These are phyloP conservation scores for Entosphenus tridentatus DNA, from an alignment of 2,113 vertebrate species.

Conservation along the genomic window DNA sequence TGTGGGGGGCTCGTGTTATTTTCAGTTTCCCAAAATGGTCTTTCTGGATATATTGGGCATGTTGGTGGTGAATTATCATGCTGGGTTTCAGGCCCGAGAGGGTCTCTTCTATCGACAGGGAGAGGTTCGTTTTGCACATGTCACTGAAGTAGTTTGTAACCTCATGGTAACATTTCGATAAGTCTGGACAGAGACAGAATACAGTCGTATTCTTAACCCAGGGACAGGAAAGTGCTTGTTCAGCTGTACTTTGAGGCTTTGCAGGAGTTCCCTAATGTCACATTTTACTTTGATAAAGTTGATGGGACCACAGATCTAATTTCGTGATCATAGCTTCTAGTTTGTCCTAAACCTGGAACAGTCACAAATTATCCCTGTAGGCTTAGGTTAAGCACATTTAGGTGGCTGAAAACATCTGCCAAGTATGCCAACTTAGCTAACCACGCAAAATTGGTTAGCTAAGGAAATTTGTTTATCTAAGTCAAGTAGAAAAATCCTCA, in stretches of 20 bases:
- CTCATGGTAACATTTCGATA: not conserved
- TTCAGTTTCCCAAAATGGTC: too few species aligned
- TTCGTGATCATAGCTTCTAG: not conserved
- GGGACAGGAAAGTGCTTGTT: not conserved
- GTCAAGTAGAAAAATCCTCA: not conserved
- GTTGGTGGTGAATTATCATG: too few species aligned
- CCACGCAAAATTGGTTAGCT: not conserved
- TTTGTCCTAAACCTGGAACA: not conserved
- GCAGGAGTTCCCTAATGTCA: not conserved
- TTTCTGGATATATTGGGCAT: too few species aligned
- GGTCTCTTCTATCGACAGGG: too few species aligned
- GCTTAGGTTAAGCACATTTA: not conserved
- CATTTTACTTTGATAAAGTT: not conserved
- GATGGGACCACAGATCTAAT: not conserved
- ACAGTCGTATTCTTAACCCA: too few species aligned
- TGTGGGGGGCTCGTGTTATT: too few species aligned
- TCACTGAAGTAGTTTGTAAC: too few species aligned
- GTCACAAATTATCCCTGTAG: not conserved
- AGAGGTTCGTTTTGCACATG: too few species aligned
- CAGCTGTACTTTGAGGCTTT: not conserved
- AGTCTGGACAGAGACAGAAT: not conserved
- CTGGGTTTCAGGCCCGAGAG: too few species aligned
- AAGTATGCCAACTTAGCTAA: not conserved
- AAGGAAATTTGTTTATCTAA: not conserved
- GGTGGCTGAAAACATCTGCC: not conserved